phyloP scores from a whole-genome alignment of 2,113 vertebrate species.

The Nipponia nippon region DNA sequence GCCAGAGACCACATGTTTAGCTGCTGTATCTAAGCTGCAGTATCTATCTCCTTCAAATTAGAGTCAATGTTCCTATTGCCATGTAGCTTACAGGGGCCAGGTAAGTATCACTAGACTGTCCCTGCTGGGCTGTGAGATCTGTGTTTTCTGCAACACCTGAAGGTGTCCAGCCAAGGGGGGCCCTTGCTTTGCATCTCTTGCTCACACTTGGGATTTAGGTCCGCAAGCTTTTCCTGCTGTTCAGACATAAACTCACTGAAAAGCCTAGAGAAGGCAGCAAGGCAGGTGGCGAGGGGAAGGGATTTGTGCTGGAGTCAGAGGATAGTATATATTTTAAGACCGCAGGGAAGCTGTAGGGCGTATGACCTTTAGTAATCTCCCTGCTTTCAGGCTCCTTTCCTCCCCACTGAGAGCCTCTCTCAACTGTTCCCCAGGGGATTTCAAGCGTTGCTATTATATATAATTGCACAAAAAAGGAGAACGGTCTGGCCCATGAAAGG shows the following conservation, averaged over 20 bases:
- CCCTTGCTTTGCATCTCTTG: not conserved
- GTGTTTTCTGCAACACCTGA: not conserved
- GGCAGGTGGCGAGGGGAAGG: not conserved
- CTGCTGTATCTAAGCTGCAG: not conserved
- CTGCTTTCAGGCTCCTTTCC: slow-evolving; percentile 36
- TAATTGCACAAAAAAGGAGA: slow-evolving; percentile 44
- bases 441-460: slow-evolving; percentile 22
- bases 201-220: not conserved
- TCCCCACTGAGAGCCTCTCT: slow-evolving; percentile 37
- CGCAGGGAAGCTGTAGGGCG: not conserved
- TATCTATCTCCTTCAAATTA: not conserved
- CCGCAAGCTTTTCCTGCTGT: slow-evolving; percentile 5
- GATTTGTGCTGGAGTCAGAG: slow-evolving; percentile 21
- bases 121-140: not conserved
- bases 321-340: slow-evolving; percentile 40
- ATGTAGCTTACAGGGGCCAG: not conserved
- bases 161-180: not conserved
- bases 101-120: not conserved
- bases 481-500: slow-evolving; percentile 24
- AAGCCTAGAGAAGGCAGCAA: slow-evolving; percentile 3
- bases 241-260: not conserved
- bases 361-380: slow-evolving; percentile 51
- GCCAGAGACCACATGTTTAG: not conserved
- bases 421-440: slow-evolving; percentile 27
- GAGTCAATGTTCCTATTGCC: not conserved